phyloP scores from a whole-genome alignment of 2,797 vertebrate species.

The Bucorvus abyssinicus region DNA sequence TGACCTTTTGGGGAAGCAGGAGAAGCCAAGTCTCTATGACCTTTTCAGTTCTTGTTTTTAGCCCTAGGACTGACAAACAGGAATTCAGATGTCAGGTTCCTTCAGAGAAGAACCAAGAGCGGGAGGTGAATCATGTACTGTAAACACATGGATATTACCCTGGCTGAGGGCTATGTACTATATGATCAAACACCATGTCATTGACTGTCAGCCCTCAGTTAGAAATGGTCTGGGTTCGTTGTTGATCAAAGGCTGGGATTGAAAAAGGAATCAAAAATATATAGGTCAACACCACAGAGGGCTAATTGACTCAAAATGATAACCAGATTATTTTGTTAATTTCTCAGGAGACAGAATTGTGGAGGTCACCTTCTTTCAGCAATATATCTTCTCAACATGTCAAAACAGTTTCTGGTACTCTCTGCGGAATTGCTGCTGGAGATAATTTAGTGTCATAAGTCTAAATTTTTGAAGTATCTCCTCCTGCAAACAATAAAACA shows the following conservation, averaged over 20 bases:
- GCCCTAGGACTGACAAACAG: not conserved
- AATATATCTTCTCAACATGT: not conserved
- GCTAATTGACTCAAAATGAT: not conserved
- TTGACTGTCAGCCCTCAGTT: not conserved
- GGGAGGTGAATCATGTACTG: not conserved
- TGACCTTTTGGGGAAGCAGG: not conserved
- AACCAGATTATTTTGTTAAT: conserved; percentile 12
- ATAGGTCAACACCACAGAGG: not conserved
- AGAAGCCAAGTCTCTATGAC: not conserved
- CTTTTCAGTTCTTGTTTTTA: not conserved
- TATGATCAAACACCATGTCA: not conserved
- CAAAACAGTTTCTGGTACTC: not conserved
- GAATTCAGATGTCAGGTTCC: not conserved
- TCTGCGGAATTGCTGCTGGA: not conserved
- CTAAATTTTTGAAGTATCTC: not conserved
- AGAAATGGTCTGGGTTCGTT: not conserved
- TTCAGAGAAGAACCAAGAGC: not conserved
- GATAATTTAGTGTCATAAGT: not conserved
- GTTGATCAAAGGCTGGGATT: not conserved
- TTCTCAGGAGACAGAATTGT: not conserved
- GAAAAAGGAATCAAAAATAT: not conserved
- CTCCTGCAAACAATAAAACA: conserved; percentile 8
- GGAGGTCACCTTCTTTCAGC: conserved; percentile 22
- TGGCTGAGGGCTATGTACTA: not conserved
- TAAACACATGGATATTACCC: not conserved